These are phyloP conservation scores for Anagrus nilaparvatae DNA, from an alignment of 1,140 invertebrate species.

Conservation along the genomic window DNA sequence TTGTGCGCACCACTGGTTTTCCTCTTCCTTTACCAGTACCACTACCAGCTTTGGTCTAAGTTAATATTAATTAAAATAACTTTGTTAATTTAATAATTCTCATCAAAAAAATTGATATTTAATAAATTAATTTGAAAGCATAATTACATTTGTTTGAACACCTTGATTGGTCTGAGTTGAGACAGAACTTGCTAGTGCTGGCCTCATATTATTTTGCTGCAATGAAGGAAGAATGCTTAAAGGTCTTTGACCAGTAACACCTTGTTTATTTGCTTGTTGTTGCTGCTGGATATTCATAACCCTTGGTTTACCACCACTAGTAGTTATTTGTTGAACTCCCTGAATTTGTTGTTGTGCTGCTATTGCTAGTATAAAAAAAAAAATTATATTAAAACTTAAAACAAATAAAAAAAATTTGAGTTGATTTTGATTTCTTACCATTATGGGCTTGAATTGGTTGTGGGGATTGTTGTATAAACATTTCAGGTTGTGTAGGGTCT, in stretches of 20 bases:
- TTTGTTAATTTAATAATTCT: no score
- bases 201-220: slow-evolving; percentile 50
- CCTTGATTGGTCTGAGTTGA: slow-evolving; percentile 66
- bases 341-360: slow-evolving; percentile 46
- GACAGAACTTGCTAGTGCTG: slow-evolving; percentile 64
- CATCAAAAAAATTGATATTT: no score
- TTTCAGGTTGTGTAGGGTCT: slow-evolving; percentile 64
- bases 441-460: slow-evolving; percentile 54
- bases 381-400: slow-evolving; percentile 4
- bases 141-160: slow-evolving; percentile 49
- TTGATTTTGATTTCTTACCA: slow-evolving; percentile 36
- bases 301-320: slow-evolving; percentile 36
- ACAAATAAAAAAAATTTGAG: slow-evolving; percentile 11
- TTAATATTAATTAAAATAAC: slow-evolving; percentile 21
- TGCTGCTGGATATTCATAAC: slow-evolving; percentile 46
- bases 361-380: slow-evolving; percentile 25
- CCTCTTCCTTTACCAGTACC: slow-evolving; percentile 39
- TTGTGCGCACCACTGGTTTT: slow-evolving; percentile 48
- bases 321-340: slow-evolving; percentile 36
- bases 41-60: slow-evolving; percentile 28
- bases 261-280: slow-evolving; percentile 42
- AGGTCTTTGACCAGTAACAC: slow-evolving; percentile 45
- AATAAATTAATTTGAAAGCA: no score
- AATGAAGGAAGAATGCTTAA: slow-evolving; percentile 55
- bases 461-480: slow-evolving; percentile 81